These are phyloP conservation scores for Atethmia centrago DNA, from an alignment of 2,888 invertebrate species.

Conservation along the genomic window DNA sequence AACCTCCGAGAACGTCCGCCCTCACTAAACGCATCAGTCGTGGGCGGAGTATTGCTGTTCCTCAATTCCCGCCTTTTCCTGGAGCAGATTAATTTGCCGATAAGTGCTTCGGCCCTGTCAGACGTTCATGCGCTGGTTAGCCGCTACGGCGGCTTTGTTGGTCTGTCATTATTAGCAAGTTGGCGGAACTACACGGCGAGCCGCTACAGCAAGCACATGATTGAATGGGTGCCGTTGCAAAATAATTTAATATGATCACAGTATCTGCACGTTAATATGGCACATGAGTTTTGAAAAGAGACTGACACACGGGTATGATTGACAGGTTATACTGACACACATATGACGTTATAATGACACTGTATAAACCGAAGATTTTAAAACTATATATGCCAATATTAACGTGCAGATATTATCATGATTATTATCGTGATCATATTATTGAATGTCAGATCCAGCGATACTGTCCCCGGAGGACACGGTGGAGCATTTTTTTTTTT, in stretches of 20 bases:
- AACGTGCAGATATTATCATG: no score
- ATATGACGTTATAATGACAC: neutral
- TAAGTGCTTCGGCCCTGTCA: neutral
- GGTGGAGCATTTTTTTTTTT: no score
- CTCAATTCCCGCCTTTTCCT: constrained; percentile 2
- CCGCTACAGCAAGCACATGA: neutral
- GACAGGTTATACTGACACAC: neutral
- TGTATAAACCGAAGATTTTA: neutral
- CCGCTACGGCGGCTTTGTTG: neutral
- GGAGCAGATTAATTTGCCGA: constrained; percentile 5
- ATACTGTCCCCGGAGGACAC: no score
- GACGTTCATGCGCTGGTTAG: neutral
- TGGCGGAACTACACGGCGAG: neutral
- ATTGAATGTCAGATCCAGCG: no score
- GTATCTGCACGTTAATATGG: neutral
- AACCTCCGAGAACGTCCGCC: neutral
- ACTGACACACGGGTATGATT: neutral
- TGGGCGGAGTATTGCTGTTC: neutral
- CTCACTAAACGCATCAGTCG: neutral
- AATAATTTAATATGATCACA: neutral
- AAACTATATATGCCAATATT: no score
- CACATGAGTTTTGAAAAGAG: neutral
- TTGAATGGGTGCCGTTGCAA: neutral
- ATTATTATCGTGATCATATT: no score
- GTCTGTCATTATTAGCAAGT: constrained; percentile 4